phyloP scores from a whole-genome alignment of 2,113 vertebrate species.

The Catagonus wagneri region DNA sequence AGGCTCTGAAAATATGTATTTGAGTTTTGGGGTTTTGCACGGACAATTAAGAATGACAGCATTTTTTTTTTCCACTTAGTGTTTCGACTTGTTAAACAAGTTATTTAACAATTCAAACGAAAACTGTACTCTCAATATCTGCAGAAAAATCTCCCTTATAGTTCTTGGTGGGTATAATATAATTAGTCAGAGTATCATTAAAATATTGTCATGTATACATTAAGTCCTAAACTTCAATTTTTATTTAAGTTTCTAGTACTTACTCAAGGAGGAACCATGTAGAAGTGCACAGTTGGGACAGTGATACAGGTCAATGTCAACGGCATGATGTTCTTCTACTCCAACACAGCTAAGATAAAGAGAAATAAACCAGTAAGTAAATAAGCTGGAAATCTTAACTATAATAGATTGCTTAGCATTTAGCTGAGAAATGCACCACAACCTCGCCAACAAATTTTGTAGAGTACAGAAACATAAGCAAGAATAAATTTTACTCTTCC shows the following conservation, averaged over 20 bases:
- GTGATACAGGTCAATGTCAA: constrained; percentile 99
- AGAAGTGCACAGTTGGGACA: constrained; percentile 97
- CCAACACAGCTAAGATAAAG: constrained; percentile 93
- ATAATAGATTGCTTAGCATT: neutral
- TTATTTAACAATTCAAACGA: constrained; percentile 56
- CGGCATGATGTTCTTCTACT: constrained; percentile 98
- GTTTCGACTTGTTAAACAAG: constrained; percentile 3
- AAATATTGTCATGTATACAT: neutral
- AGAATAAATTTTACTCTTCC: constrained; percentile 7
- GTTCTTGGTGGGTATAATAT: neutral
- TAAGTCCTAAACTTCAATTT: neutral
- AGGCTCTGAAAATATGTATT: constrained; percentile 22
- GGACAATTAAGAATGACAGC: neutral
- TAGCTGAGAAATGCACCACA: constrained; percentile 6
- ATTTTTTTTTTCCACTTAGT: neutral
- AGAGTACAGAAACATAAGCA: neutral
- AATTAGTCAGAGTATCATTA: neutral
- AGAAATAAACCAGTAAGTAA: neutral
- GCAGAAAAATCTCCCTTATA: constrained; percentile 50
- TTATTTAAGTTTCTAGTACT: constrained; percentile 84
- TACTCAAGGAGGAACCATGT: constrained; percentile 96
- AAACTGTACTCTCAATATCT: constrained; percentile 33
- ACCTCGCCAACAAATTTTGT: neutral
- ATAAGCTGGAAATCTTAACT: neutral
- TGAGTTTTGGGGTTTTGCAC: constrained; percentile 15